phyloP scores from a whole-genome alignment of 2,113 vertebrate genomes.

The Catagonus wagneri region DNA sequence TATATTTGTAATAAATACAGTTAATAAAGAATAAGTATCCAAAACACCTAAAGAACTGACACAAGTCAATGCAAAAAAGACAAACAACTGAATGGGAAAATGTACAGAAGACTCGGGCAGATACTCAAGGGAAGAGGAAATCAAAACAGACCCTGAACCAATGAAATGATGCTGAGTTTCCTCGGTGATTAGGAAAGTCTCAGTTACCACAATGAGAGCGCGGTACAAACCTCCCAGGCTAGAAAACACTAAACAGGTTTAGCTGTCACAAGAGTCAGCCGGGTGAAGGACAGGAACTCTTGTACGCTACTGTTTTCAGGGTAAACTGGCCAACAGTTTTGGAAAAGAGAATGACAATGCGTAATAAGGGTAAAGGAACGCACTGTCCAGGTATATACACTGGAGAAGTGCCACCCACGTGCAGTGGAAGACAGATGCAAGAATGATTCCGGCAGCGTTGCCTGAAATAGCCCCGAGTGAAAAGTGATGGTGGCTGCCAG shows the following conservation, averaged over 20 bases:
- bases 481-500: neutral
- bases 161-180: neutral
- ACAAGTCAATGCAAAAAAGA: neutral
- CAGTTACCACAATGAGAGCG: neutral
- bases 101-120: neutral
- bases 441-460: fast-evolving
- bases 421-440: fast-evolving
- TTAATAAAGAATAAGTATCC: neutral
- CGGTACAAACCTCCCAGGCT: neutral
- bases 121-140: neutral
- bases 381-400: fast-evolving
- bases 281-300: neutral
- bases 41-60: neutral
- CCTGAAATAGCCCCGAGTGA: neutral
- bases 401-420: fast-evolving
- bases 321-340: neutral
- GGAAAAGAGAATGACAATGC: neutral
- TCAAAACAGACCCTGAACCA: neutral
- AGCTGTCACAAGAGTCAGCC: neutral
- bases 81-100: neutral
- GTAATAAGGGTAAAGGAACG: fast-evolving
- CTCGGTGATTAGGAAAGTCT: neutral
- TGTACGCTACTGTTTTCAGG: neutral
- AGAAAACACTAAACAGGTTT: neutral
- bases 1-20: slow-evolving; percentile 18